Percentiles rank a stretch among this genome's conserved stretches.
These are phyloP conservation scores for Heterohyrax brucei DNA, from an alignment of 2,797 vertebrate species.

Conservation along the genomic window DNA sequence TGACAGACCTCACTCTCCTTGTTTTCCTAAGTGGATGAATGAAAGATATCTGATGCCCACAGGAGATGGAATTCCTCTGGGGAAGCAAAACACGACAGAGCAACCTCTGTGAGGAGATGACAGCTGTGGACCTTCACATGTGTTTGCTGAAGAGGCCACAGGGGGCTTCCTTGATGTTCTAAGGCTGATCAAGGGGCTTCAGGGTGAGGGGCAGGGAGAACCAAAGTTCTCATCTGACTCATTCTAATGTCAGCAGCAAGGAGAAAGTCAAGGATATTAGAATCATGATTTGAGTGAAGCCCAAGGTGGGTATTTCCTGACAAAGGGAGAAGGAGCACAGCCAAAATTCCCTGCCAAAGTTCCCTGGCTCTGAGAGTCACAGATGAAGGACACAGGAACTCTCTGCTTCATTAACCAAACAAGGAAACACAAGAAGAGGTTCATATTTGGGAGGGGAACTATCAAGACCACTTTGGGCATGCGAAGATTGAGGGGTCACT, in stretches of 20 bases:
- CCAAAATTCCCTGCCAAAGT: constrained; percentile 73
- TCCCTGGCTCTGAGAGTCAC: constrained; percentile 60
- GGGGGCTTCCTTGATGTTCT: not conserved
- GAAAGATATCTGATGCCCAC: not conserved
- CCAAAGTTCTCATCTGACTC: not conserved
- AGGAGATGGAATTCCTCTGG: not conserved
- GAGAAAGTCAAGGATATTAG: constrained; percentile 75
- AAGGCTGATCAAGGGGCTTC: not conserved
- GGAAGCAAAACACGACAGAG: not conserved
- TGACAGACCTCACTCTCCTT: not conserved
- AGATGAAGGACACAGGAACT: constrained; percentile 68
- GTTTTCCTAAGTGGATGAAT: constrained; percentile 1
- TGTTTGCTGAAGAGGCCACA: not conserved
- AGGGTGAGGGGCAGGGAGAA: not conserved
- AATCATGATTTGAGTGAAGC: constrained; percentile 61
- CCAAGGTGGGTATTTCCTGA: constrained; percentile 77
- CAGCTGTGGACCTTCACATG: not conserved
- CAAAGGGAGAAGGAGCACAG: constrained; percentile 58
- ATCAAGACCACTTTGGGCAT: not conserved
- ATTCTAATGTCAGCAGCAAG: constrained; percentile 65
- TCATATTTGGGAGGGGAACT: not conserved
- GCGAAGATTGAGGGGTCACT: not conserved
- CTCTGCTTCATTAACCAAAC: constrained; percentile 66
- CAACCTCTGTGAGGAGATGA: constrained; percentile 3
- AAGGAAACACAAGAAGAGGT: constrained; percentile 3